phyloP scores from a whole-genome alignment of 2,797 vertebrate species.

The Carapus acus region DNA sequence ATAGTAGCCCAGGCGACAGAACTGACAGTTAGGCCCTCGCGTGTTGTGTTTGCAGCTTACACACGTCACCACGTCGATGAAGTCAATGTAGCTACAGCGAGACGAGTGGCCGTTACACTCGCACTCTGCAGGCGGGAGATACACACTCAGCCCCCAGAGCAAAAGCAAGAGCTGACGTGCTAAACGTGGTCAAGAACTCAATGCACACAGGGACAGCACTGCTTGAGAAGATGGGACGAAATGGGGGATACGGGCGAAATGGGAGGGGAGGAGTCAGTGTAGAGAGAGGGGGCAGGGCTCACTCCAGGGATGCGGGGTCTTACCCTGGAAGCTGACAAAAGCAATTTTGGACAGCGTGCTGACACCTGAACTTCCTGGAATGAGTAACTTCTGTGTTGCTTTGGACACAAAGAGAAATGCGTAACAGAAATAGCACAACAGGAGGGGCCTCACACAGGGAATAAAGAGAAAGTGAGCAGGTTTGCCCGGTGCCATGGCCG shows the following conservation, averaged over 20 bases:
- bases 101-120: slow-evolving; percentile 96
- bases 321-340: slow-evolving; percentile 71
- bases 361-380: slow-evolving; percentile 65
- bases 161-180: too few species aligned
- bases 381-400: slow-evolving; percentile 68
- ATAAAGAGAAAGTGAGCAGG: too few species aligned
- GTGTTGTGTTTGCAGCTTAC: slow-evolving; percentile 99
- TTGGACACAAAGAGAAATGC: slow-evolving; percentile 42
- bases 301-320: slow-evolving; percentile 21
- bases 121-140: slow-evolving; percentile 80
- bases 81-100: slow-evolving; percentile 98
- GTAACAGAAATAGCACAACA: slow-evolving; percentile 20
- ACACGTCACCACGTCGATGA: slow-evolving; percentile 93
- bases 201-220: too few species aligned
- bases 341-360: slow-evolving; percentile 70
- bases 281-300: too few species aligned
- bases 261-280: background rate
- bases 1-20: slow-evolving; percentile 92
- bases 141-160: background rate
- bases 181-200: too few species aligned
- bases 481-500: too few species aligned
- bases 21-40: slow-evolving; percentile 92
- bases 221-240: too few species aligned
- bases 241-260: too few species aligned
- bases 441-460: too few species aligned